A percentile compares a stretch with the other conserved stretches of the same genome.
Evolutionary conservation across 92 coral and sea anemone genomes (phyloP).

Genomic region (Paragorgia papillata): DNA sequence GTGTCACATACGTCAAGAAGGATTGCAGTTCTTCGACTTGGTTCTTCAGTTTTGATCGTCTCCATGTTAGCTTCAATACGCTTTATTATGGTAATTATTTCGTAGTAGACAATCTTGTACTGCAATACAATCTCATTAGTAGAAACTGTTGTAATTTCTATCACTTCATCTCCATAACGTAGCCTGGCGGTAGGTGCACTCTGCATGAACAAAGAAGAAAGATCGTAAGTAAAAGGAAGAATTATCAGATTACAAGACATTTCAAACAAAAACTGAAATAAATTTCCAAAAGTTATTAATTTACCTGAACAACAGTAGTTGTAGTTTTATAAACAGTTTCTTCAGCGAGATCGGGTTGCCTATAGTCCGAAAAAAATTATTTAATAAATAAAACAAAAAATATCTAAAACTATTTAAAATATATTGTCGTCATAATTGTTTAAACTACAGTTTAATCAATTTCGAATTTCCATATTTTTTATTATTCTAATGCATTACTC

Average conservation of each 20-base stretch:
- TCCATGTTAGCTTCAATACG: constrained; percentile 17
- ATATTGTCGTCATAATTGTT: no score
- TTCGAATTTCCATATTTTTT: no score
- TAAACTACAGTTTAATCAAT: no score
- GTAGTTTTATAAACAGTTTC: neutral
- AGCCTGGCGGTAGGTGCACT: constrained; percentile 23
- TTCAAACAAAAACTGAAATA: no score
- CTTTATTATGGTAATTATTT: constrained; percentile 18
- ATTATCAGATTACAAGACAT: neutral
- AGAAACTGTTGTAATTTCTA: constrained; percentile 38
- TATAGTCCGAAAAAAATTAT: neutral
- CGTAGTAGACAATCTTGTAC: constrained; percentile 34
- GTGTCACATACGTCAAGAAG: constrained; percentile 18
- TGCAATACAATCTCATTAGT: constrained; percentile 31
- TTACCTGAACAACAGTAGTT: neutral
- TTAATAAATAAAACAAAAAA: no score
- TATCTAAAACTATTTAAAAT: no score
- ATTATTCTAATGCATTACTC: no score
- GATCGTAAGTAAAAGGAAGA: neutral
- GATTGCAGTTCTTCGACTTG: constrained; percentile 26
- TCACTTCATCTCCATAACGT: constrained; percentile 31
- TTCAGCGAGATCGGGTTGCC: neutral
- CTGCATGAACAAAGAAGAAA: neutral
- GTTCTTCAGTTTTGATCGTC: constrained; percentile 14
- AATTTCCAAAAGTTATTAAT: neutral